Base-by-base conservation (phyloP, 2,113 vertebrate genomes). In the Mustelus asterias region DNA sequence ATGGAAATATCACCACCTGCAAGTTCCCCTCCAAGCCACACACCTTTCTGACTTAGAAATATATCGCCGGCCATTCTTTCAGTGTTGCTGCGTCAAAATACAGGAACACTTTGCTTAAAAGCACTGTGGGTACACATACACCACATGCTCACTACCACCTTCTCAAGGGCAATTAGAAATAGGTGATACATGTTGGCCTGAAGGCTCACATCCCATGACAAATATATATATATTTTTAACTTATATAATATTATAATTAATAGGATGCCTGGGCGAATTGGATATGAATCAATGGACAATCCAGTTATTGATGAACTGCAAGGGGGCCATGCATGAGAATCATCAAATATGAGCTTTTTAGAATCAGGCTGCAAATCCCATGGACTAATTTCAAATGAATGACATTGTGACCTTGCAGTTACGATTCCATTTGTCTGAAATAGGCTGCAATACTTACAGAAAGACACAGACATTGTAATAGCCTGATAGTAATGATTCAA, bases 271-370 rank as follows among this genome's bases (percentile, higher is more conserved):
- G 37, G 18, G 41, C 44, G 7, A 92, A 92, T 16, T 92, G 54
- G 29, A n/a, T 7, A 92, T 92, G 58, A 63, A 90, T 33, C 58
- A 92, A 92, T 92, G 37, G 60, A 92, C 63, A 92, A 65, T 92
- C 89, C 89, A 10, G n/a, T 67, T 65, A 93, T 67, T 93, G 89
- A 93, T 67, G 60, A 93, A 37, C 60, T 65, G 8, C 65, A 29
- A 14, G 89, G 18, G 16, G 1, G 3, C 37, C 37, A 2, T 65
- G 65, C 60, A 41, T 20, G 65, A 20, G 65, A 16, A 18, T 20
- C 14, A 18, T 67, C 65, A 67, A 67, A 67, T 67, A 65, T 65
- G 89, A 65, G 33, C 89, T 92, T 92, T 93, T 63, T 37, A 33
- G 60, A 93, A 93, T 63, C 60, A 93, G 37, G 16, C 89, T 37